Evolutionary conservation across 2,888 invertebrate genomes (phyloP), one percentile per base, ranked within the genome.

Genomic region (Drosophila algonquin): DNA sequence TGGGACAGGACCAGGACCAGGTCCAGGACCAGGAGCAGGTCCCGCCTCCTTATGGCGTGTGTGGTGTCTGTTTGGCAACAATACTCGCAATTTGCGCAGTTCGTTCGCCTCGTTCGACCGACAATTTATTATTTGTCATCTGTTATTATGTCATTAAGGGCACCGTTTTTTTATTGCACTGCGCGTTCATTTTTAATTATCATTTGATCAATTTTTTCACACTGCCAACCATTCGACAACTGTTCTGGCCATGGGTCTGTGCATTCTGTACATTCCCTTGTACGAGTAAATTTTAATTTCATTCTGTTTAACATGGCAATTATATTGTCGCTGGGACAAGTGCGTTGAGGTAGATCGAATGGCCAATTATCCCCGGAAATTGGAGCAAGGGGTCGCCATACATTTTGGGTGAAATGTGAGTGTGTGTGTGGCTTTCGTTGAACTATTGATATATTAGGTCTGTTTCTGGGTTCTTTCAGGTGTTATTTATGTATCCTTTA

Each of bases 61-160:
- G 70, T 40, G 40, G 14, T 40, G 40, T 40, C 40, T 51, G 35
- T 60, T 27, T 44, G 58, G 71, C 59, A 53, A 53, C 70, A 75
- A 83, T 77, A n/a, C 40, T 40, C n/a, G 40, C n/a, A 76, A 83
- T 84, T 81, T 80, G 76, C 80, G 75, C 76, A 76, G 71, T 70
- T 74, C 68, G 51, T 21, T 35, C 51, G 44, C 50, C 55, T 52
- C 32, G 79, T 70, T 79, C 67, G 63, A 71, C 72, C 55, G 57
- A 62, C 74, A 81, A 88, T 88, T 85, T 88, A 86, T 88, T 88
- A 86, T 86, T 86, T 88, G 83, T 88, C 85, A 88, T 86, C 81
- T 86, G 85, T 88, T 88, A 88, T 88, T 88, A 86, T 86, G 80
- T 78, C 87, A 81, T 86, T 86, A 86, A 88, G 80, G 71, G 56